Evolutionary conservation across 2,888 invertebrate species (phyloP), one percentile per base, ranked within the genome.

Genomic region (Pseudolycoriella hygida): DNA sequence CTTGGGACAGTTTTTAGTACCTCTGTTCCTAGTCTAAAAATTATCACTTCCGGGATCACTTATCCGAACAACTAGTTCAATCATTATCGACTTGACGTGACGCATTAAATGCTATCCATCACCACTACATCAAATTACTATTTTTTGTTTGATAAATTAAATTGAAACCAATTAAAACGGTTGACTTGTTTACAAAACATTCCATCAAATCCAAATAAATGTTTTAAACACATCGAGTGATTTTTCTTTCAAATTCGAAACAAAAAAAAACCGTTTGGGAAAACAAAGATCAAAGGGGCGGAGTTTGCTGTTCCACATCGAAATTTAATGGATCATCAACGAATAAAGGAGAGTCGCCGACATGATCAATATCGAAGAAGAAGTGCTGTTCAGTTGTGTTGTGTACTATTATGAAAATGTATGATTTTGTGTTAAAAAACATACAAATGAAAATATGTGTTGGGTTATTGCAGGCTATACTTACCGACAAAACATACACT

Each of bases 281-380:
- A 40, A 40, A 11, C 11, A 40, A 40, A 40, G 19, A 40, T 18
- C 12, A 19, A 18, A 17, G 3, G 11, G 40, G 40, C 18, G 40
- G 40, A 40, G 40, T 19, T 17, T 39, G 14, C 39, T 17, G 39
- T 39, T 15, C 17, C 25, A 34, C 34, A 14, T 12, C 15, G 12
- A 34, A 34, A 38, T 38, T 40, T 18, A 18, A 40, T 40, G 40
- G 40, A 17, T 40, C 40, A 40, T 40, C 40, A 40, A 40, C 40
- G 17, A 40, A 40, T 40, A 10, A 40, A 40, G 18, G 17, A 40
- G 12, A 4, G 10, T 34, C 15, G 34, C 34, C 34, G 34, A 34
- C 34, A 25, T 25, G 25, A 25, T 25, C 25, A 25, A 25, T 25
- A 25, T 25, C 25, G 8, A 8, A 25, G 25, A n/a, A 25, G 25